Evolutionary conservation across 1,140 invertebrate species (phyloP).

Genomic region (Calycopis cecrops): DNA sequence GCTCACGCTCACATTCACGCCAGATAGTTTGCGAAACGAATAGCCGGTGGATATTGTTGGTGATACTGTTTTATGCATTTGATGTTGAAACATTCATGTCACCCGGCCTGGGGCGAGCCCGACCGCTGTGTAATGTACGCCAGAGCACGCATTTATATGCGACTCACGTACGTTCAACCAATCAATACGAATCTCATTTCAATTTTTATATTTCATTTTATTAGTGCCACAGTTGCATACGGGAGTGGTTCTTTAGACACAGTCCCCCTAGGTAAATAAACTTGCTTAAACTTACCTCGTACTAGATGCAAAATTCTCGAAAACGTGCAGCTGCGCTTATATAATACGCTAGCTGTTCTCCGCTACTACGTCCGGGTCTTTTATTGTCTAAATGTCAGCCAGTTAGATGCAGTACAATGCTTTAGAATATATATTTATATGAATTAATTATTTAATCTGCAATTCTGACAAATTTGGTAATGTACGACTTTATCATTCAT

Average conservation of each 20-base stretch:
- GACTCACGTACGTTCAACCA: not conserved
- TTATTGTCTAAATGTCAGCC: too few species aligned
- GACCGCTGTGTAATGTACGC: constrained; percentile 3
- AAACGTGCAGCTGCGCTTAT: not conserved
- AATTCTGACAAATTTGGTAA: too few species aligned
- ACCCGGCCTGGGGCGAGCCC: not conserved
- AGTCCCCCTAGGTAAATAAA: constrained; percentile 4
- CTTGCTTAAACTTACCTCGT: constrained; percentile 4
- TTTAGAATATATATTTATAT: too few species aligned
- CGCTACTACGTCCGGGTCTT: too few species aligned
- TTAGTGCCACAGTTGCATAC: constrained; percentile 6
- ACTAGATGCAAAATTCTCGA: not conserved
- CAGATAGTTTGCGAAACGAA: too few species aligned
- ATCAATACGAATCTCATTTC: constrained; percentile 9
- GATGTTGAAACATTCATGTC: not conserved
- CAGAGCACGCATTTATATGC: constrained; percentile 5
- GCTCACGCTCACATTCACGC: too few species aligned
- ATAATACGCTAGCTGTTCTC: too few species aligned
- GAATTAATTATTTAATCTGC: too few species aligned
- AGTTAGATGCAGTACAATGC: too few species aligned
- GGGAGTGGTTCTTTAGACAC: not conserved
- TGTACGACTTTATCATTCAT: too few species aligned
- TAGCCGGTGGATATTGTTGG: too few species aligned
- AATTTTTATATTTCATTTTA: constrained; percentile 12
- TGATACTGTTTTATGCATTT: too few species aligned